Evolutionary conservation across 2,113 vertebrate species (phyloP).

Genomic region (Daboia siamensis): DNA sequence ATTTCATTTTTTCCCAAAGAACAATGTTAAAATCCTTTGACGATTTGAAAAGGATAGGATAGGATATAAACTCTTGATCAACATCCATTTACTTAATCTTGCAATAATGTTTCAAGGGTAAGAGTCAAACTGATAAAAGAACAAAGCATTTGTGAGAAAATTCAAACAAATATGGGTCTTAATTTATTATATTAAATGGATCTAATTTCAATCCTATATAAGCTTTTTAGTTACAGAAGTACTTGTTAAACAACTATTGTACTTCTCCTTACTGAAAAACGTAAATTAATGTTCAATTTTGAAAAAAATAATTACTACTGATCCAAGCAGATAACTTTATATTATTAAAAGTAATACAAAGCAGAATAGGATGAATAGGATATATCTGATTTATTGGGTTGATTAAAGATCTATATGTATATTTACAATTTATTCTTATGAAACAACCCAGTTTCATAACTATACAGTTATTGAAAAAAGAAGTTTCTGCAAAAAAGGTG

Average conservation of each 20-base stretch:
- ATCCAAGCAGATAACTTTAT: not conserved
- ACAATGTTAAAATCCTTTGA: not conserved
- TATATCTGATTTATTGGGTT: not conserved
- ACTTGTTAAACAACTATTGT: not conserved
- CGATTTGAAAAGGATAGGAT: not conserved
- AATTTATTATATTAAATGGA: not conserved
- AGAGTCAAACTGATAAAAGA: not conserved
- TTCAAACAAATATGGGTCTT: not conserved
- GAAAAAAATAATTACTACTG: not conserved
- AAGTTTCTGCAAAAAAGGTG: not conserved
- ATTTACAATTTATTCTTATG: not conserved
- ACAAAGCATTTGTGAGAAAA: not conserved
- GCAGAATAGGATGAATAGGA: not conserved
- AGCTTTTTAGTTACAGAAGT: not conserved
- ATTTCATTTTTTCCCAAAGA: slow-evolving; percentile 2
- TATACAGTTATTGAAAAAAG: not conserved
- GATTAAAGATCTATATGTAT: not conserved
- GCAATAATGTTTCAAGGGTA: not conserved
- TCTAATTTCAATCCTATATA: slow-evolving; percentile 4
- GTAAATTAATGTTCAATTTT: not conserved
- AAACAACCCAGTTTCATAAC: not conserved
- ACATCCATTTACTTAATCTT: not conserved
- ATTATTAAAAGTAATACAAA: slow-evolving; percentile 17
- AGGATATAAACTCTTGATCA: not conserved
- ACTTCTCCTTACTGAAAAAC: not conserved